These are phyloP conservation scores for Eumacrocentrus americanus DNA, from an alignment of 2,888 invertebrate species.

Conservation along the genomic window DNA sequence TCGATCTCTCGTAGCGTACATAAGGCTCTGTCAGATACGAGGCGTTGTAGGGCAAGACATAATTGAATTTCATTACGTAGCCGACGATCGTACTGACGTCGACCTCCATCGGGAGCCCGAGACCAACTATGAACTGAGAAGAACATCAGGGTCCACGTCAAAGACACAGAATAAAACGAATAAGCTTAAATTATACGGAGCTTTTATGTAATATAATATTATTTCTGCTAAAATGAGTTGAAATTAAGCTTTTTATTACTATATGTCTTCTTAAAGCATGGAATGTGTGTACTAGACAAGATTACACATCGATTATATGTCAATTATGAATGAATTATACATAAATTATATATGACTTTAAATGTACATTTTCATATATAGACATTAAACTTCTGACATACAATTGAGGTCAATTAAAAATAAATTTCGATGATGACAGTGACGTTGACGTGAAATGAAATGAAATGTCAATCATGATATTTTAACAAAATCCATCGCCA, in stretches of 20 bases:
- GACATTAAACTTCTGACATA: constrained; percentile 14
- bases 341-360: too few species aligned
- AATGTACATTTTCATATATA: too few species aligned
- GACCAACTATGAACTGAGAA: constrained; percentile 61
- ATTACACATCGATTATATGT: too few species aligned
- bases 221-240: too few species aligned
- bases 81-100: constrained; percentile 62
- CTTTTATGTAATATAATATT: too few species aligned
- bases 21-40: constrained; percentile 53
- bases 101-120: constrained; percentile 63
- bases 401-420: constrained; percentile 16
- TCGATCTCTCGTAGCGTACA: constrained; percentile 64
- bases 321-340: too few species aligned
- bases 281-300: too few species aligned
- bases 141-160: neutral
- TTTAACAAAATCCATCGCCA: too few species aligned
- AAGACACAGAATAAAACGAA: neutral
- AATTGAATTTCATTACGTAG: constrained; percentile 62
- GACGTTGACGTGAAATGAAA: neutral
- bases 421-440: neutral
- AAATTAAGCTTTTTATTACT: too few species aligned
- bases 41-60: constrained; percentile 56
- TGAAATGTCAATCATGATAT: too few species aligned
- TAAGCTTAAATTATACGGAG: too few species aligned
- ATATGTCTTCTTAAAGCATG: too few species aligned